These are phyloP conservation scores for Tapera naevia DNA, from an alignment of 2,797 vertebrate species.

Conservation along the genomic window DNA sequence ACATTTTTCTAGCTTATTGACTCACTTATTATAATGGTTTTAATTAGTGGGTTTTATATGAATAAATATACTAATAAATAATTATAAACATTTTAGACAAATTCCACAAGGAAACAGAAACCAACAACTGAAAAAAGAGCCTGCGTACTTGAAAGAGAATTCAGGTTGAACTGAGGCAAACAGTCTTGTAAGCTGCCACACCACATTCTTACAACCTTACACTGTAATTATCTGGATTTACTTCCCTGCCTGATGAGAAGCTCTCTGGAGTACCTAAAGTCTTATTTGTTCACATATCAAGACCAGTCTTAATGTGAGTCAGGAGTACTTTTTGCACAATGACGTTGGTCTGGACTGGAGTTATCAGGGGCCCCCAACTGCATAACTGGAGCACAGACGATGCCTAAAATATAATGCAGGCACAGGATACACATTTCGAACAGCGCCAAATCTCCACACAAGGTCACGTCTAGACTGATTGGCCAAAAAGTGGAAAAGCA, in stretches of 20 bases:
- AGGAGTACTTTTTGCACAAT: too few relatives aligned
- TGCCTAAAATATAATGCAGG: rapidly evolving
- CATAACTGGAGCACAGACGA: background rate
- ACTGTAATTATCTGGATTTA: background rate
- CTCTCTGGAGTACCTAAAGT: background rate
- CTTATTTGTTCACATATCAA: background rate
- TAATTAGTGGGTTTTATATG: background rate
- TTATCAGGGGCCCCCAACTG: background rate
- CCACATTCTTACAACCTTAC: background rate
- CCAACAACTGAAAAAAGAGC: background rate
- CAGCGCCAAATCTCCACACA: background rate
- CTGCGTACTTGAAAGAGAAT: background rate
- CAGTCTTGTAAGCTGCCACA: too few relatives aligned
- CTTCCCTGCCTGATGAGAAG: background rate
- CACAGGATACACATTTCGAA: background rate
- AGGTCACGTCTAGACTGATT: background rate
- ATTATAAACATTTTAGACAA: background rate
- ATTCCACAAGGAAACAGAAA: background rate
- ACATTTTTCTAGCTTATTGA: background rate
- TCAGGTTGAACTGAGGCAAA: background rate
- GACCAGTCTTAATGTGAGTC: background rate
- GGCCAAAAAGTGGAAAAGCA: background rate
- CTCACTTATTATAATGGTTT: background rate
- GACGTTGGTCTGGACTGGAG: background rate
- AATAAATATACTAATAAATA: background rate